These are phyloP conservation scores for Drosophila sechellia DNA, from an alignment of 1,140 invertebrate species.

Conservation along the genomic window DNA sequence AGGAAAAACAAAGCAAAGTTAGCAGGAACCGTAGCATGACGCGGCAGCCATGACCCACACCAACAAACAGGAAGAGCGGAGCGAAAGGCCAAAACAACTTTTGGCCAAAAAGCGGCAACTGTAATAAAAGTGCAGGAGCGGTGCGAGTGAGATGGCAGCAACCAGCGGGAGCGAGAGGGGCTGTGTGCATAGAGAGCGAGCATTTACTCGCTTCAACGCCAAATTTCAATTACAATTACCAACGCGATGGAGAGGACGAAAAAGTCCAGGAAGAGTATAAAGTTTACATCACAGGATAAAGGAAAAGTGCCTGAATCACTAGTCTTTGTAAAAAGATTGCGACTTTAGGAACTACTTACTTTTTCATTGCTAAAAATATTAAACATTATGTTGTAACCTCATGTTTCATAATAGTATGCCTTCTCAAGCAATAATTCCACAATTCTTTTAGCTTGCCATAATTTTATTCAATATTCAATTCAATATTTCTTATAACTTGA, in stretches of 20 bases:
- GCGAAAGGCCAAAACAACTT: constrained; percentile 69
- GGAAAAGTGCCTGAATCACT: background rate
- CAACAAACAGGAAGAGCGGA: constrained; percentile 76
- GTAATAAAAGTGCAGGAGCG: constrained; percentile 68
- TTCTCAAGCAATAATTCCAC: too few species aligned
- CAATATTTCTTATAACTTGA: too few species aligned
- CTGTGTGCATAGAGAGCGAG: constrained; percentile 25
- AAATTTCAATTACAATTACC: constrained; percentile 84
- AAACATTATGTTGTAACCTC: too few species aligned
- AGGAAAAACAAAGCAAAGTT: constrained; percentile 10
- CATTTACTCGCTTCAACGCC: constrained; percentile 83
- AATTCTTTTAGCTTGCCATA: too few species aligned
- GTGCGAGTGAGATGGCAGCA: constrained; percentile 1
- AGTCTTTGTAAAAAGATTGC: background rate
- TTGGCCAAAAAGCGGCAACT: constrained; percentile 66
- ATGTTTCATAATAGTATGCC: too few species aligned
- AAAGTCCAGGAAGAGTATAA: constrained; percentile 19
- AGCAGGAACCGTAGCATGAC: constrained; percentile 61
- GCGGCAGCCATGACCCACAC: constrained; percentile 84
- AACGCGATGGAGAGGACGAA: constrained; percentile 32
- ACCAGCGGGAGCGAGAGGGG: constrained; percentile 9
- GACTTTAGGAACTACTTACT: background rate
- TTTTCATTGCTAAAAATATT: too few species aligned
- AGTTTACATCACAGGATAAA: constrained; percentile 2
- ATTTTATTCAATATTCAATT: too few species aligned